Evolutionary conservation across 2,797 vertebrate genomes (phyloP).

Genomic region (Arrhamphus sclerolepis): DNA sequence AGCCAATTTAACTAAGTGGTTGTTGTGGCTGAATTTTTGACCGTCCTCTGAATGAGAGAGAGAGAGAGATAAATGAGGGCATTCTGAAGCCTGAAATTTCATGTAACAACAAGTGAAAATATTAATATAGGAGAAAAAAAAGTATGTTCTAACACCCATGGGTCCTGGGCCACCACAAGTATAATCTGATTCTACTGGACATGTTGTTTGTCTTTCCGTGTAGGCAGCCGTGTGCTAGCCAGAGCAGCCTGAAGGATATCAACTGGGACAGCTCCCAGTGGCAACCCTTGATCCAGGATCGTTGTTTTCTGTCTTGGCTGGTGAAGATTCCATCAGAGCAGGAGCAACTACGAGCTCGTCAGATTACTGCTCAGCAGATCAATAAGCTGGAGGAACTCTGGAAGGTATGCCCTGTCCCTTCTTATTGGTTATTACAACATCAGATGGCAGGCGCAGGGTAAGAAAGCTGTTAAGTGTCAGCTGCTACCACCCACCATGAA

Average conservation of each 20-base stretch:
- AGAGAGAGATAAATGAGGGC: too few relatives aligned
- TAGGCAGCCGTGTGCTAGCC: constrained; percentile 98
- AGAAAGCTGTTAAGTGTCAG: background rate
- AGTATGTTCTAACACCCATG: too few relatives aligned
- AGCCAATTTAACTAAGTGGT: too few relatives aligned
- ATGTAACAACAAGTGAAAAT: too few relatives aligned
- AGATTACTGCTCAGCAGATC: constrained; percentile 98
- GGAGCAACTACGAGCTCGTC: constrained; percentile 94
- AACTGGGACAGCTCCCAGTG: constrained; percentile 99
- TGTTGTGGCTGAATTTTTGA: too few relatives aligned
- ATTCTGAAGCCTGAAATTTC: too few relatives aligned
- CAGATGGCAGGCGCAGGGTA: background rate
- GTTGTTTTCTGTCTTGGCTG: constrained; percentile 97
- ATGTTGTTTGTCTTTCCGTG: constrained; percentile 17
- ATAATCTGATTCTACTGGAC: background rate
- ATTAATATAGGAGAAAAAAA: too few relatives aligned
- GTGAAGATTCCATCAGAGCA: constrained; percentile 99
- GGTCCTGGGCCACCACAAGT: too few relatives aligned
- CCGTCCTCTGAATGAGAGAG: too few relatives aligned
- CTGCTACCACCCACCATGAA: background rate
- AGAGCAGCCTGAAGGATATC: constrained; percentile 99
- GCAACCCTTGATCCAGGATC: constrained; percentile 98
- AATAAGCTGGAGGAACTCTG: constrained; percentile 99
- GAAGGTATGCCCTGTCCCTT: constrained; percentile 84
- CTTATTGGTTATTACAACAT: background rate